These are phyloP conservation scores for Cerceris ruficornis DNA, from an alignment of 2,888 invertebrate genomes.

Conservation along the genomic window DNA sequence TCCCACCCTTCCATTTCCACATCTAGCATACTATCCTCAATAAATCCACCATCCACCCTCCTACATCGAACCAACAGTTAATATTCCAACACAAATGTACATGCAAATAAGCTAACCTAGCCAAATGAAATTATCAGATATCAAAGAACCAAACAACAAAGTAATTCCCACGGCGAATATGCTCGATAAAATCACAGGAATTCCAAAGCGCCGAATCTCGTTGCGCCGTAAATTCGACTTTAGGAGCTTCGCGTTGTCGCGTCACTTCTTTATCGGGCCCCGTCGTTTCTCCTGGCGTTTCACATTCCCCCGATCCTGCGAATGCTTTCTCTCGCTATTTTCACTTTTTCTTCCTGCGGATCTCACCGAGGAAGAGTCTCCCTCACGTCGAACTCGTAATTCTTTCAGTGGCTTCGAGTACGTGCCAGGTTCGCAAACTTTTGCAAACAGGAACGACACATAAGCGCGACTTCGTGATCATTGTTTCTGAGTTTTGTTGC, in stretches of 20 bases:
- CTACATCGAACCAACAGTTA: no score
- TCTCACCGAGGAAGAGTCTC: constrained; percentile 13
- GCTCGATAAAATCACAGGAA: not conserved
- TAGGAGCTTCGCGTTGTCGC: not conserved
- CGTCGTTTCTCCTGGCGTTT: not conserved
- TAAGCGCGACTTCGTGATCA: constrained; percentile 24
- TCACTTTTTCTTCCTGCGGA: constrained; percentile 31
- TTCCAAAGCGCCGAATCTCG: not conserved
- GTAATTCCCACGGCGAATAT: no score
- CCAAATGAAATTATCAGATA: no score
- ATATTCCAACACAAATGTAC: no score
- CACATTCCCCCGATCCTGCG: not conserved
- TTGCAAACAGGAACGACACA: not conserved
- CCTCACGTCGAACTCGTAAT: constrained; percentile 46
- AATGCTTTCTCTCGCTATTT: not conserved
- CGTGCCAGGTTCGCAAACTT: constrained; percentile 34
- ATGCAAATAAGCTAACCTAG: no score
- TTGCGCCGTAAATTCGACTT: not conserved
- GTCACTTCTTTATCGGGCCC: not conserved
- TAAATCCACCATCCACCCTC: no score
- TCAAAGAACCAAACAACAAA: no score
- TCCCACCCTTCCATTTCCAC: no score
- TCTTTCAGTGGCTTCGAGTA: constrained; percentile 39
- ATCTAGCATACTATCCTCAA: no score
- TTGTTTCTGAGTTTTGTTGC: constrained; percentile 24